Conservation (phyloP, 2,888 invertebrate genomes). For the Tipula confusa region DNA sequence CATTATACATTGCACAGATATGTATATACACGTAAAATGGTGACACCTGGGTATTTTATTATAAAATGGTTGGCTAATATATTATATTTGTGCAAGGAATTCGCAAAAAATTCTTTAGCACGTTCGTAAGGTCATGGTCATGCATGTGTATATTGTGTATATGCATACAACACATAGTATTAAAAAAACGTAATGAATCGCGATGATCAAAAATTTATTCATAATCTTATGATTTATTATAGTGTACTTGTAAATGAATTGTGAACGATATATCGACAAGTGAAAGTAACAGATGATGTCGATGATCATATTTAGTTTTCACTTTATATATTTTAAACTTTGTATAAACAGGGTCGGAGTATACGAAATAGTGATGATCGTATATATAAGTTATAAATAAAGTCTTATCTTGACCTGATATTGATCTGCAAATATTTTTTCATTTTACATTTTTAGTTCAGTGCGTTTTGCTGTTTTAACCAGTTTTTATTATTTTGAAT, state of each 20-base stretch:
- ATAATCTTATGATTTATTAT: background rate
- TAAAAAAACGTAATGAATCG: background rate
- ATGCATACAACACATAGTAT: background rate
- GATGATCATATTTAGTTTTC: background rate
- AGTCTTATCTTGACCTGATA: background rate
- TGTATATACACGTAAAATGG: background rate
- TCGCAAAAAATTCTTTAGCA: background rate
- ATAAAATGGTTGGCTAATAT: background rate
- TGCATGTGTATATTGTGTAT: no score
- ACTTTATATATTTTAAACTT: background rate
- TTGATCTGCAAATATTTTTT: background rate
- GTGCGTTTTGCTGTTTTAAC: background rate
- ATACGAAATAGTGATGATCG: background rate
- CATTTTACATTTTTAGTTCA: background rate
- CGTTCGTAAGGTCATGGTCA: background rate
- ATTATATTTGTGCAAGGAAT: background rate
- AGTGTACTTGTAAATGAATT: background rate
- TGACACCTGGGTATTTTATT: background rate
- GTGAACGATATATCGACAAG: background rate
- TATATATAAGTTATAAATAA: background rate
- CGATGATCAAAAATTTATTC: background rate
- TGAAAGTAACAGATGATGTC: constrained; percentile 3
- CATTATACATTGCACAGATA: background rate
- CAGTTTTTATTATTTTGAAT: background rate
- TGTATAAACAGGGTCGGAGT: background rate